Evolutionary conservation across 2,797 vertebrate species (phyloP).

Genomic region (Microctenopoma steveboyesi): DNA sequence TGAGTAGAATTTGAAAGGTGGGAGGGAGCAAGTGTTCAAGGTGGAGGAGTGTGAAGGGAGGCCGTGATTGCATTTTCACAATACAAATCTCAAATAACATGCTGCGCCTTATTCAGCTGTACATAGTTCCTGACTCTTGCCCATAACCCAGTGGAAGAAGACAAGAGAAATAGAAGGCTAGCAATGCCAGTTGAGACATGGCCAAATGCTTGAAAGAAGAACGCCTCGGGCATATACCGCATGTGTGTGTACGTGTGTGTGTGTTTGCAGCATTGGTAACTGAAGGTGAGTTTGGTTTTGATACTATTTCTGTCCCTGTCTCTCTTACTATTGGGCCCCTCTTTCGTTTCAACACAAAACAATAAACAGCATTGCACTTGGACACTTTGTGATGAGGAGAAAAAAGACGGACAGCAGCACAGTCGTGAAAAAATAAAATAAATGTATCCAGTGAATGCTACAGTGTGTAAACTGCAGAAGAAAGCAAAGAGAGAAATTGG

Average conservation of each 20-base stretch:
- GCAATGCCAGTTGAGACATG: constrained; percentile 63
- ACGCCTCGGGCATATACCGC: constrained; percentile 60
- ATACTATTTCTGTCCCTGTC: constrained; percentile 50
- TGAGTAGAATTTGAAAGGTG: constrained; percentile 46
- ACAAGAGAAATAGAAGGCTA: constrained; percentile 62
- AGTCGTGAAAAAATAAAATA: not conserved
- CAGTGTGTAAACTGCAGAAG: not conserved
- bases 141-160: constrained; percentile 62
- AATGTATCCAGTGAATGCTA: not conserved
- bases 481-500: constrained; percentile 6
- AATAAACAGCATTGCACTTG: constrained; percentile 42
- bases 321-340: constrained; percentile 27
- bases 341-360: constrained; percentile 31
- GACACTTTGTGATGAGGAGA: constrained; percentile 4
- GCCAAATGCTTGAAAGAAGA: constrained; percentile 69
- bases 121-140: constrained; percentile 63
- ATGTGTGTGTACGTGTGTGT: constrained; percentile 19
- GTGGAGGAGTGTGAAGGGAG: constrained; percentile 36
- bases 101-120: constrained; percentile 47
- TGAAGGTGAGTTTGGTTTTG: constrained; percentile 58
- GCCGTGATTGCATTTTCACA: constrained; percentile 60
- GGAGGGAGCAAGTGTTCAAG: constrained; percentile 5
- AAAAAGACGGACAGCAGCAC: not conserved
- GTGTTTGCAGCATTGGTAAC: constrained; percentile 25
- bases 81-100: constrained; percentile 63